Evolutionary conservation across 35 echinoderm and acorn worm species (phyloP), one percentile per base, ranked within the genome.

Genomic region (Diadema setosum): DNA sequence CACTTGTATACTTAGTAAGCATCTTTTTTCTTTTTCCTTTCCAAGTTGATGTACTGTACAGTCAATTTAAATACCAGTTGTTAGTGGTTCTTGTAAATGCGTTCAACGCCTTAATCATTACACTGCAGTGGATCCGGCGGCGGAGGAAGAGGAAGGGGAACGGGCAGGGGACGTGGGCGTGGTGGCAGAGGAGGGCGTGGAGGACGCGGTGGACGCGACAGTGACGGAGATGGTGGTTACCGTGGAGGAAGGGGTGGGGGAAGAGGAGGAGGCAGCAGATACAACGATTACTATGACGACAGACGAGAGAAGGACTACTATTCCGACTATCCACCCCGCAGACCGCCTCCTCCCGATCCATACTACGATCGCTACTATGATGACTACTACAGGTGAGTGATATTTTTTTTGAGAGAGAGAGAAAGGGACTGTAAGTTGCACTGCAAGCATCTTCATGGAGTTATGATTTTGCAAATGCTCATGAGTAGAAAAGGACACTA

Each of bases 361-460:
- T 78, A 78, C 40, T 78, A 78, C 31, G 75, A 89, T 64, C 43
- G 76, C 35, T 50, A 76, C 4, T 75, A 81, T 50, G 80, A 94
- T 41, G 92, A 94, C 46, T 86, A 86, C 23, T 89, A 94, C 87
- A 83, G 91, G 73, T 78, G 44, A 25, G 67, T 25, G 57, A 23
- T 27, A 60, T 3, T 24, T 60, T 1, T 60, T 60, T n/a, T n/a
- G n/a, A n/a, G n/a, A n/a, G n/a, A n/a, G n/a, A n/a, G n/a, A n/a
- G n/a, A n/a, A n/a, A n/a, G n/a, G n/a, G n/a, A n/a, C n/a, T n/a
- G n/a, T n/a, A n/a, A n/a, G n/a, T n/a, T n/a, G n/a, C n/a, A n/a
- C n/a, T n/a, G n/a, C n/a, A n/a, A n/a, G n/a, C n/a, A n/a, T n/a
- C n/a, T n/a, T n/a, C n/a, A n/a, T n/a, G n/a, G n/a, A n/a, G n/a